Evolutionary conservation across 2,113 vertebrate genomes (phyloP).

Genomic region (Tursiops truncatus): DNA sequence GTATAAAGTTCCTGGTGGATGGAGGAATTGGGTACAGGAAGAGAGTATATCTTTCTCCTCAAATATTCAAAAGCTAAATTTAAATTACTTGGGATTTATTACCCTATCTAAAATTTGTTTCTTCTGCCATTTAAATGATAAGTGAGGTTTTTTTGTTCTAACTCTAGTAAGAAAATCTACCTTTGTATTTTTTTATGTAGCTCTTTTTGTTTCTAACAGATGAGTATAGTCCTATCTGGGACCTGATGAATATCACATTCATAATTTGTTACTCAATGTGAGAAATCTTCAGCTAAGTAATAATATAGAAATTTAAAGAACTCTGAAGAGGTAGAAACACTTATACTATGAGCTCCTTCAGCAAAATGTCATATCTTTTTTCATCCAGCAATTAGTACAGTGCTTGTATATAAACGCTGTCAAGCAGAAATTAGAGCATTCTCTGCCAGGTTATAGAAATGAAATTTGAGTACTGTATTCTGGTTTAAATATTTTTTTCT

Average conservation of each 20-base stretch:
- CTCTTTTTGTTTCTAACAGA: background rate
- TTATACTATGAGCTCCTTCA: background rate
- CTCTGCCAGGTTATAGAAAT: background rate
- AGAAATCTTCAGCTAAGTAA: background rate
- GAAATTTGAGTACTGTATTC: background rate
- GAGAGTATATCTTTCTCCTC: background rate
- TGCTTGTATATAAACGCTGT: background rate
- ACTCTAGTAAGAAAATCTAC: background rate
- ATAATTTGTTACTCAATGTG: background rate
- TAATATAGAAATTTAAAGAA: background rate
- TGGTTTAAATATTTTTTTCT: slow-evolving; percentile 27
- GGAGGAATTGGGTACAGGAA: background rate
- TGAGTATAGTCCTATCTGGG: background rate
- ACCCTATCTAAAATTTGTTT: slow-evolving; percentile 21
- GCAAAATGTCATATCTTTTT: background rate
- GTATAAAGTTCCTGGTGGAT: background rate
- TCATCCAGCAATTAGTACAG: background rate
- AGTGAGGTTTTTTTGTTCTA: background rate
- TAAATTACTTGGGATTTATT: background rate
- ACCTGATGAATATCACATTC: background rate
- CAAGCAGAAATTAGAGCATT: background rate
- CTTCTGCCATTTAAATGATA: background rate
- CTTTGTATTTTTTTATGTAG: background rate
- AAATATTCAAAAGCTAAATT: background rate
- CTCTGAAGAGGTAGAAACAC: background rate